Evolutionary conservation across 2,888 invertebrate genomes (phyloP).

Genomic region (Sturmia bella): DNA sequence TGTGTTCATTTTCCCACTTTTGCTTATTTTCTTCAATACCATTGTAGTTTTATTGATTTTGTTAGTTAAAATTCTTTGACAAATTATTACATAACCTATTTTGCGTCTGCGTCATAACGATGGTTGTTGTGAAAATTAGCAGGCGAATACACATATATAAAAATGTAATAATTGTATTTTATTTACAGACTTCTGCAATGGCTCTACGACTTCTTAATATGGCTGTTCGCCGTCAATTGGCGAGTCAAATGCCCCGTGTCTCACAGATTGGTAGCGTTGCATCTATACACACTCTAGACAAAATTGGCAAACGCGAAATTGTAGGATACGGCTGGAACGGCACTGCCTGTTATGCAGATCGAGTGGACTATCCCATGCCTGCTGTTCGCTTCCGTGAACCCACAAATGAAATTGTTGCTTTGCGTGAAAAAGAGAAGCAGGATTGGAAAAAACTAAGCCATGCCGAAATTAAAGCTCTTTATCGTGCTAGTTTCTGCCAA

Average conservation of each 20-base stretch:
- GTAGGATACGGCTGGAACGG: slow-evolving; percentile 96
- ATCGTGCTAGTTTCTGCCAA: slow-evolving; percentile 96
- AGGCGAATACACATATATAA: not conserved
- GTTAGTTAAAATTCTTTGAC: not conserved
- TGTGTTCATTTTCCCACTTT: too few species aligned
- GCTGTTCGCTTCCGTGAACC: slow-evolving; percentile 91
- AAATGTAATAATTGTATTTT: not conserved
- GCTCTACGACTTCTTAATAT: slow-evolving; percentile 78
- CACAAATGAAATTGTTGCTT: slow-evolving; percentile 87
- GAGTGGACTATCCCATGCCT: slow-evolving; percentile 92
- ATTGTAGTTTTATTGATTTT: not conserved
- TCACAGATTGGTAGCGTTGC: slow-evolving; percentile 78
- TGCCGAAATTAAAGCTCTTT: slow-evolving; percentile 96
- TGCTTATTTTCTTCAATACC: too few species aligned
- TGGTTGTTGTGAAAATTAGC: not conserved
- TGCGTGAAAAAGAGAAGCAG: slow-evolving; percentile 96
- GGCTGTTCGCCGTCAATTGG: slow-evolving; percentile 77
- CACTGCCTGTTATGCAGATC: slow-evolving; percentile 89
- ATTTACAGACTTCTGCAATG: slow-evolving; percentile 72
- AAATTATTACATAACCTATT: slow-evolving; percentile 58
- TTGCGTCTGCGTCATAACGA: slow-evolving; percentile 21
- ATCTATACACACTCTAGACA: slow-evolving; percentile 79
- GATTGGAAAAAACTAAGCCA: slow-evolving; percentile 96
- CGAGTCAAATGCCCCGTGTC: slow-evolving; percentile 74
- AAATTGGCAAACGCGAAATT: slow-evolving; percentile 92